Conservation (phyloP, 2,888 invertebrate genomes). For the Amphipoea oculea region DNA sequence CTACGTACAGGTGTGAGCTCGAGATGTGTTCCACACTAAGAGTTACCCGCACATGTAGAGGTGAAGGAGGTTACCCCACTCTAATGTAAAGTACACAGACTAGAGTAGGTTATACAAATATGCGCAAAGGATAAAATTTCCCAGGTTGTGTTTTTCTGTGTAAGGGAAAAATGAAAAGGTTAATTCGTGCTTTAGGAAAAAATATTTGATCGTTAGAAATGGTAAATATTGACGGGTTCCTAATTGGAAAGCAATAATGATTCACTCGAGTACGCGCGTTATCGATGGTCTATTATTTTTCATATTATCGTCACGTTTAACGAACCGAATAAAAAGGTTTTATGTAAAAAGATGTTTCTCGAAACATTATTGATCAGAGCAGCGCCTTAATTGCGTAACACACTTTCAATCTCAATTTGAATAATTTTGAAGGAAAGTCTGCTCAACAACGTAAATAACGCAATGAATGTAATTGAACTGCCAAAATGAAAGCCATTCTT, state of each 20-base stretch:
- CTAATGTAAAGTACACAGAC: conserved; percentile 72
- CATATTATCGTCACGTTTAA: conserved; percentile 40
- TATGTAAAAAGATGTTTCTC: conserved; percentile 35
- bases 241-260: conserved; percentile 57
- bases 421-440: neutral
- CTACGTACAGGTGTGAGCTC: conserved; percentile 63
- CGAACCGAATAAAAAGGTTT: conserved; percentile 45
- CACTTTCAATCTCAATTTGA: neutral
- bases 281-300: conserved; percentile 30
- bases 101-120: conserved; percentile 68
- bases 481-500: neutral
- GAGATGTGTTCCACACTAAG: conserved; percentile 66
- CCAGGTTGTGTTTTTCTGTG: conserved; percentile 40
- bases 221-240: conserved; percentile 57
- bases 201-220: conserved; percentile 47
- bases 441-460: neutral
- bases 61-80: conserved; percentile 66
- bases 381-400: neutral
- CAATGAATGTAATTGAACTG: neutral
- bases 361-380: conserved; percentile 26
- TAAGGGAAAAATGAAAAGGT: conserved; percentile 40
- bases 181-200: conserved; percentile 28
- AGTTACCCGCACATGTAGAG: conserved; percentile 61
- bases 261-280: conserved; percentile 38
- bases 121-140: conserved; percentile 61